Base-by-base conservation (phyloP, 1,140 invertebrate species). In the Acromyrmex echinatior region DNA sequence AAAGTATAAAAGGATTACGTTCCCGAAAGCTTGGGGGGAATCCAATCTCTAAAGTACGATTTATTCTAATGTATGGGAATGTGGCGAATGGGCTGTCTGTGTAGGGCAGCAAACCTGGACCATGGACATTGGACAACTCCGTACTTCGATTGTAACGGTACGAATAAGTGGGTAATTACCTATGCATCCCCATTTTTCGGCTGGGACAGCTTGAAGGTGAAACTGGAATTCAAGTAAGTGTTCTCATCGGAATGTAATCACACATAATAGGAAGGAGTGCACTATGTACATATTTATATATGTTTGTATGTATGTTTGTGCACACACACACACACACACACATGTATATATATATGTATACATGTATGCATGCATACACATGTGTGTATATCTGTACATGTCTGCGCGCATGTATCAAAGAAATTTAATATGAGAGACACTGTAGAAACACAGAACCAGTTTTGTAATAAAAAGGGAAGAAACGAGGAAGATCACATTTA, bases 131-230 rank as follows among this genome's bases (percentile, higher is more conserved):
- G 99, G 99, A 97, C 98, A 62, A 96, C 97, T 90, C 99, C 99
- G 3, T 98, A 98, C 93, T 99, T 98, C 94, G 99, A 99, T 96
- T 99, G 99, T 96, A 96, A 98, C 92, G 98, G 98, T 58, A 98
- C 98, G 65, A 98, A 98, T 92, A 98, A 98, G 96, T 99, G 99
- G 99, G 96, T 99, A 88, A 97, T 99, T 87, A 99, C 98, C 58
- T 99, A 99, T 96, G 97, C 98, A 73, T 97, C 97, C 76, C 99
- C 99, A 76, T 99, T 99, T 97, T 99, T 99, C 95, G 99, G 99
- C 77, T 98, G 98, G 97, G 99, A 99, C 94, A 98, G 97, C 94
- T 96, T 99, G 68, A 98, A 98, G 96, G 97, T 97, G 35, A 98
- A 98, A 95, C 95, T 99, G 88, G 98, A 99, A 96, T 99, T 99